Base-by-base conservation (phyloP, 2,797 vertebrate genomes). In the Siniperca undulata region DNA sequence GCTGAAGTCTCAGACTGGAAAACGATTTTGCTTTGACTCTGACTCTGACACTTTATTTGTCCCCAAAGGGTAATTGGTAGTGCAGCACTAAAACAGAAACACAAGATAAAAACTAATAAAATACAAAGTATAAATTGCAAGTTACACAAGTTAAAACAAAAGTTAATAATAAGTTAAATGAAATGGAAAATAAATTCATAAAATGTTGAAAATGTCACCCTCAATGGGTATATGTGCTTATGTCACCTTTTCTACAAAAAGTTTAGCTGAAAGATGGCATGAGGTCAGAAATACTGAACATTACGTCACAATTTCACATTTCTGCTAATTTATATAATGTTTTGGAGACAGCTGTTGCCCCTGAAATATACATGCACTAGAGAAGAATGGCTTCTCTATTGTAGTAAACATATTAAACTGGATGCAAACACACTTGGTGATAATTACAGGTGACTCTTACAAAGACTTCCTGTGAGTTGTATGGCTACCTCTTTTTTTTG, bases 391-490 rank as follows among this genome's bases (percentile, higher is more conserved):
- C 60, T 58, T 73, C 14, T 80, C 56, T 80, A 60, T 74, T 76
- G 70, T 65, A 55, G 62, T 68, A 55, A 81, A 61, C 65, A 70
- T 75, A 61, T 64, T 80, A 71, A 85, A 75, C 61, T 69, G 65
- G 50, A 65, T 3, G 7, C 13, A 81, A 65, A 78, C 85, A 80
- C 77, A 81, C 22, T 65, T 53, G 61, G 42, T 2, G 10, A 76
- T 36, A 34, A 70, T 80, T 71, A 66, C 24, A 64, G 67, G 56
- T 88, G 74, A 87, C 79, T 78, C 70, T 84, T 79, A 62, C 24
- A 81, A 80, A 61, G 82, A 77, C 74, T 68, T 74, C 60, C 60
- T 81, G 12, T 34, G 67, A 85, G 62, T 86, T 70, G 76, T 77
- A 79, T 48, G 56, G 53, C 60, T 84, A 52, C n/a, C 50, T 81